A percentile compares a stretch with the other conserved stretches of the same genome.
phyloP scores from a whole-genome alignment of 2,113 vertebrate species.

The Microcebus griseorufus region DNA sequence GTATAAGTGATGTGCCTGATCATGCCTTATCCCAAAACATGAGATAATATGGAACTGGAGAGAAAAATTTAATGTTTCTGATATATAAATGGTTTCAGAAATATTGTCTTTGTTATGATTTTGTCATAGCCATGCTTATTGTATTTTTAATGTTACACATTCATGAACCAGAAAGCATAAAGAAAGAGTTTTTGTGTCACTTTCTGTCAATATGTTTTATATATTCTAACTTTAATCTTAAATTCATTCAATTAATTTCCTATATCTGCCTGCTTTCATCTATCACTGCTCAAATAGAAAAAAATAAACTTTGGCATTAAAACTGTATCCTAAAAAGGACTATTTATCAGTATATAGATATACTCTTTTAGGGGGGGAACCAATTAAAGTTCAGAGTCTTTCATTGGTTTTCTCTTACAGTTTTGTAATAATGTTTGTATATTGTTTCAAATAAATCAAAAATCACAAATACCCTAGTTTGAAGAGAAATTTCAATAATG shows the following conservation, averaged over 20 bases:
- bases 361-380: neutral
- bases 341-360: neutral
- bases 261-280: neutral
- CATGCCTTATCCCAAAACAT: neutral
- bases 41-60: neutral
- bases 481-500: conserved; percentile 43
- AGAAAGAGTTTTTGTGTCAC: neutral
- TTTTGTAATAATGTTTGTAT: neutral
- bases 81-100: neutral
- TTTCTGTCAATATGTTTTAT: neutral
- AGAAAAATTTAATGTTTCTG: neutral
- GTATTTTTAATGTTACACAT: neutral
- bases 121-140: neutral
- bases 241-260: neutral
- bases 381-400: neutral
- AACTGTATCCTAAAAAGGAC: neutral
- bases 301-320: neutral
- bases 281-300: neutral
- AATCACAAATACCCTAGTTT: neutral
- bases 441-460: conserved; percentile 46
- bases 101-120: neutral
- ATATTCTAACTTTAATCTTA: neutral
- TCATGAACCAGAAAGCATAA: neutral
- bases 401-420: conserved; percentile 34
- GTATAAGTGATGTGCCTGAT: neutral